Conservation (phyloP, 2,797 vertebrate genomes). For the Coluber constrictor region DNA sequence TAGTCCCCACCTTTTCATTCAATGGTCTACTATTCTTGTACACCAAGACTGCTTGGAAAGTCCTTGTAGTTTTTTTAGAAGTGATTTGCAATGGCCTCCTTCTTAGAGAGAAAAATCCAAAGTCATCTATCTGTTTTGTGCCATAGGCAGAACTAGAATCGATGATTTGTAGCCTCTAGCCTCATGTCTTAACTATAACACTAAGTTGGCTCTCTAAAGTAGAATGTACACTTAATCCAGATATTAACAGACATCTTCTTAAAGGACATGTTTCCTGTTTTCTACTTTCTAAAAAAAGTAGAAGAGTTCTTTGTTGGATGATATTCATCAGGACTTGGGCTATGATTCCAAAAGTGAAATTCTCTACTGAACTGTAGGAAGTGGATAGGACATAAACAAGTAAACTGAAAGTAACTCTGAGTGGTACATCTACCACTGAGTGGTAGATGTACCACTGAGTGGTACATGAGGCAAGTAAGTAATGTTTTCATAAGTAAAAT, state of each 20-base stretch:
- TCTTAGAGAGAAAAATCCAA: not conserved
- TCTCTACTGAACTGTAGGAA: not conserved
- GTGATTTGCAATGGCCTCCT: not conserved
- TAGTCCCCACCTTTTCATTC: not conserved
- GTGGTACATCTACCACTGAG: not conserved
- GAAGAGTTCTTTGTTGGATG: not conserved
- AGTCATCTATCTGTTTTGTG: not conserved
- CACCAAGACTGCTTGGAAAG: not conserved
- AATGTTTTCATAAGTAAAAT: not conserved
- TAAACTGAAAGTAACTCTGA: not conserved
- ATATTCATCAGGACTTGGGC: not conserved
- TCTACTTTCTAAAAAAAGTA: not conserved
- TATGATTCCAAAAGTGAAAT: not conserved
- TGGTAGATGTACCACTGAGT: not conserved
- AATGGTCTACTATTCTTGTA: not conserved
- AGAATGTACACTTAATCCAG: not conserved
- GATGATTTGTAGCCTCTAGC: not conserved
- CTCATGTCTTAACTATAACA: not conserved
- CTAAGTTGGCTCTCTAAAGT: not conserved
- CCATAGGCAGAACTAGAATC: not conserved
- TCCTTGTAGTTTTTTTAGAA: not conserved
- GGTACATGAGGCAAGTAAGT: not conserved
- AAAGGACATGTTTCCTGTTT: not conserved
- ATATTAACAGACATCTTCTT: not conserved
- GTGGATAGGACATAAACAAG: not conserved